Conservation (phyloP, 2,113 vertebrate species). For the Crotalus tigris region DNA sequence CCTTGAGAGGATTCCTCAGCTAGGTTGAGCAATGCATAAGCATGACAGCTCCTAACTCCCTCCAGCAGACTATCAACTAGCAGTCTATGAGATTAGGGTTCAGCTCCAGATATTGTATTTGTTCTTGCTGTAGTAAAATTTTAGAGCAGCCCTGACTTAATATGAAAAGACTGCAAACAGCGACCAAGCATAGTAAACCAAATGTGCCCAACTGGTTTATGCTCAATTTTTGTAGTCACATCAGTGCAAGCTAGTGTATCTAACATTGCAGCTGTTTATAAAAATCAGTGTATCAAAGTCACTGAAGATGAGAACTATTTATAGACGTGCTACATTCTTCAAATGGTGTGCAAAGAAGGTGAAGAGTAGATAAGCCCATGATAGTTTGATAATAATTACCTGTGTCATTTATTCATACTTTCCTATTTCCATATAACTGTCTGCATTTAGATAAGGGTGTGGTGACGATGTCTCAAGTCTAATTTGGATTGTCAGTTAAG, state of each 20-base stretch:
- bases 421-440: rapidly evolving
- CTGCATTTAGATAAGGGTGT: background rate
- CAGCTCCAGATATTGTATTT: background rate
- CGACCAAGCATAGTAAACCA: background rate
- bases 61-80: background rate
- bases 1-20: too few relatives aligned
- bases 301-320: background rate
- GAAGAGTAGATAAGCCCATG: background rate
- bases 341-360: constrained; percentile 16
- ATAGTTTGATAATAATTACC: background rate
- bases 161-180: background rate
- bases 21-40: background rate
- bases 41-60: background rate
- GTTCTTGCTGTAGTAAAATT: background rate
- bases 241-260: background rate
- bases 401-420: background rate
- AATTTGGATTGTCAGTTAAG: background rate
- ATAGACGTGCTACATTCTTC: background rate
- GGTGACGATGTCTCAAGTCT: rapidly evolving
- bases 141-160: background rate
- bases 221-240: background rate
- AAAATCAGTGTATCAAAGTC: background rate
- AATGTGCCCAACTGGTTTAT: background rate
- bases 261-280: constrained; percentile 8
- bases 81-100: background rate